These are phyloP conservation scores for Anolis carolinensis DNA, from an alignment of 2,113 vertebrate genomes.

Conservation along the genomic window DNA sequence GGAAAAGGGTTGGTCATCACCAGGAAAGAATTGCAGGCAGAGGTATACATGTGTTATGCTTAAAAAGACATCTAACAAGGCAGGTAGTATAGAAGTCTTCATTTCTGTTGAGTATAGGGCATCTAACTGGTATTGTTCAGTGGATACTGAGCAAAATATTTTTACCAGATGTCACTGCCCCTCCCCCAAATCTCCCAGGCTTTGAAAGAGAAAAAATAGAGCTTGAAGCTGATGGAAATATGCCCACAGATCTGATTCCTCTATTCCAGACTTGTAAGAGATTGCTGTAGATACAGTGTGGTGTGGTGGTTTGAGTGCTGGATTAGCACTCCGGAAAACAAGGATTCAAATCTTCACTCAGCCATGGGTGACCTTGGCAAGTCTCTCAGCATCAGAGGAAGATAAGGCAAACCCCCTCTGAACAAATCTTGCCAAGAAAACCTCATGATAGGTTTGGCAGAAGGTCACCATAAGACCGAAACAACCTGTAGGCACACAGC, in stretches of 20 bases:
- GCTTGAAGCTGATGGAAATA: background rate
- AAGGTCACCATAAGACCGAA: no score
- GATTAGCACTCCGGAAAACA: no score
- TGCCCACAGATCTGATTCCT: background rate
- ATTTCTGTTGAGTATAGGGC: no score
- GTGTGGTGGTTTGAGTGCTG: no score
- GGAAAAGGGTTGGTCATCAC: background rate
- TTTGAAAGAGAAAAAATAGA: background rate
- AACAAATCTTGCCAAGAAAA: no score
- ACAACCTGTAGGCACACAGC: no score
- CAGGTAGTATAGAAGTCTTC: background rate
- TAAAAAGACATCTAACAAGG: background rate
- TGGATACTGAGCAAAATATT: background rate
- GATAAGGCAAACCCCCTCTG: no score
- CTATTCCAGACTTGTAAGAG: background rate
- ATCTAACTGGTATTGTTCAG: background rate
- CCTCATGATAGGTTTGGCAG: no score
- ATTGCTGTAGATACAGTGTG: background rate
- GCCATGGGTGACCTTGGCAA: no score
- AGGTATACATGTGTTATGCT: background rate
- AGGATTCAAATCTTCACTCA: no score
- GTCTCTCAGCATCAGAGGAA: no score
- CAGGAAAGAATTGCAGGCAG: background rate
- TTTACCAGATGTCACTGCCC: background rate
- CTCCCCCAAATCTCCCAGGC: background rate